Base-by-base conservation (phyloP, 2,888 invertebrate species). In the Ecliptopera silaceata region DNA sequence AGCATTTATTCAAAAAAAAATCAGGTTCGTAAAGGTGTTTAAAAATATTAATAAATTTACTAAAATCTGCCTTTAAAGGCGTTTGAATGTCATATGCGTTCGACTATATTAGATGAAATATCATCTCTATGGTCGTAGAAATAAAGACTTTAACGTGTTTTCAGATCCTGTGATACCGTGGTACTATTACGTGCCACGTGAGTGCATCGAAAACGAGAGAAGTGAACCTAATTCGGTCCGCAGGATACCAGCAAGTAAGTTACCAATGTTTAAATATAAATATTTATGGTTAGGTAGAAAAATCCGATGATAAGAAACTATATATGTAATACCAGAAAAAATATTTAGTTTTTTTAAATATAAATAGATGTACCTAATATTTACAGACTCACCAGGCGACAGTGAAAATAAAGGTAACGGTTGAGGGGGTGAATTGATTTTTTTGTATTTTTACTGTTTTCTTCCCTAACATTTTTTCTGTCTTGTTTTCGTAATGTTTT, bases 81-180 rank as follows among this genome's bases (percentile, higher is more conserved):
- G n/a, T n/a, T n/a, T n/a, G n/a, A n/a, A n/a, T n/a, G n/a, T n/a
- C n/a, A n/a, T n/a, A 3, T 22, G 22, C 22, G 3, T 22, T 22
- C 22, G 5, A 22, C 8, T 6, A 6, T 22, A 13, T 4, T 13
- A 34, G 1, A 6, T 6, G 34, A 6, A 34, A 4, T 34, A 34
- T 13, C 31, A 2, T 31, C n/a, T n/a, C 31, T 31, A 31, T 31
- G 31, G 31, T n/a, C 31, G 1, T n/a, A n/a, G 2, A 15, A 12
- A 13, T 34, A 11, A 29, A 12, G 12, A 3, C 4, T 12, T 32
- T 11, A n/a, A 12, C 47, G 38, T 12, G 2, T 42, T 85, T 87
- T 42, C 77, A 96, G 98, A 98, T 93, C 96, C 97, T 0, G 94
- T 98, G 0, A 95, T 99, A 61, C 98, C 99, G 0, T 97, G 97